Evolutionary conservation across 2,113 vertebrate genomes (phyloP), one percentile per base, ranked within the genome.

Genomic region (Scalopus aquaticus): DNA sequence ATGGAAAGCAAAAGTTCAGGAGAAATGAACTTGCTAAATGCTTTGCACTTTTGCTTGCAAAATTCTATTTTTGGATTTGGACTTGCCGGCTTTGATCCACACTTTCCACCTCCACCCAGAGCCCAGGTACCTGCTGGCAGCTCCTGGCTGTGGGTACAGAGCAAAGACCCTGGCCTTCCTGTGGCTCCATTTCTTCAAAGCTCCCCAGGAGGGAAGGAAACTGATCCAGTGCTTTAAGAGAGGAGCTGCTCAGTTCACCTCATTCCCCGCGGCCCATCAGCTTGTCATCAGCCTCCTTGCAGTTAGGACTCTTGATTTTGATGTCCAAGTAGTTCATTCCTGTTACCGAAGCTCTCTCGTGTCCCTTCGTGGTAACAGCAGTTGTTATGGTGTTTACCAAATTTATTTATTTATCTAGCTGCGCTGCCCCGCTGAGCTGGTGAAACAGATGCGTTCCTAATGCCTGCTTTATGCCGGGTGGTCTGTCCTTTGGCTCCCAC

Each of bases 361-460:
- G 69, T 54, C 74, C 56, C 51, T 49, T 2, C 2, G 2, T 30
- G 58, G 74, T 56, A 80, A 64, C 44, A 56, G 37, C 54, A 54
- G 76, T 62, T 85, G 62, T 46, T 49, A 32, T 0, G n/a, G 74
- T 37, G 17, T 58, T 78, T 37, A 72, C 77, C 49, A 62, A 64
- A 65, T 77, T 35, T 44, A 64, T 87, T 90, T 94, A 24, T 97
- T 87, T n/a, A n/a, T 92, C 58, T 37, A 79, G 83, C 79, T 54
- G 35, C 0, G 26, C 28, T 92, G 83, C 60, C 1, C 1, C 35
- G 80, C 95, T 92, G 95, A 87, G 90, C 80, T 69, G 84, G 92
- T 0, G 3, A 90, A 88, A 67, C 78, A 74, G 84, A 81, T 49
- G 89, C 64, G 42, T 60, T 65, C 35, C 9, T 17, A 32, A 73